Conservation (phyloP, 2,113 vertebrate genomes). For the Spilogale gracilis region DNA sequence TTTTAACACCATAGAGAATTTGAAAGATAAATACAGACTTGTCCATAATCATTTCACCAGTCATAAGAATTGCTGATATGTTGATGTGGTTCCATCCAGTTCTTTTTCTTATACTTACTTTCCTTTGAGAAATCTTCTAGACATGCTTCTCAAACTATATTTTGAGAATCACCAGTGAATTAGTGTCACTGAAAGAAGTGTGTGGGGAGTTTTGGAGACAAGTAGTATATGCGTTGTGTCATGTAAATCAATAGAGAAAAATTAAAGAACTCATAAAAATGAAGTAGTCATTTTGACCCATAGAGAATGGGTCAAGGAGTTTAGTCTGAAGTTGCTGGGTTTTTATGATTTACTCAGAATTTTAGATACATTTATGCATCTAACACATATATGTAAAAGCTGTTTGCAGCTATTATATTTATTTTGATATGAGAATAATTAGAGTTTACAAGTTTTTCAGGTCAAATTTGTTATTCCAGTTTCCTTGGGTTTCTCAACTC, state of each 20-base stretch:
- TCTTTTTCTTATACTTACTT: background rate
- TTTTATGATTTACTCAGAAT: background rate
- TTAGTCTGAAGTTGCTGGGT: background rate
- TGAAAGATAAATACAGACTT: background rate
- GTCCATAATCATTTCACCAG: background rate
- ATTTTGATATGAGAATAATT: background rate
- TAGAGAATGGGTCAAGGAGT: background rate
- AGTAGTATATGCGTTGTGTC: background rate
- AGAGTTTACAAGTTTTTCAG: background rate
- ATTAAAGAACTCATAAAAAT: background rate
- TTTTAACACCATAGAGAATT: background rate
- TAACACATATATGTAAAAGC: background rate
- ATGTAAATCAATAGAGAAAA: background rate
- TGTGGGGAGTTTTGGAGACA: background rate
- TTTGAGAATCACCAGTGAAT: background rate
- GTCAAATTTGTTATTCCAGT: background rate
- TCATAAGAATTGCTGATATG: background rate
- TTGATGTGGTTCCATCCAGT: background rate
- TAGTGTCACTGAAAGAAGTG: background rate
- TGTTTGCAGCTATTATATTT: background rate
- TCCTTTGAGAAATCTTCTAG: background rate
- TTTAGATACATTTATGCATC: rapidly evolving
- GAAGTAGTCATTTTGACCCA: background rate
- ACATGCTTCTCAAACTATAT: background rate
- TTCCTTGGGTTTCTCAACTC: background rate